A percentile compares a stretch with the other conserved stretches of the same genome.
phyloP scores from a whole-genome alignment of 2,888 invertebrate genomes.

The Drosophila cyrtoloma region DNA sequence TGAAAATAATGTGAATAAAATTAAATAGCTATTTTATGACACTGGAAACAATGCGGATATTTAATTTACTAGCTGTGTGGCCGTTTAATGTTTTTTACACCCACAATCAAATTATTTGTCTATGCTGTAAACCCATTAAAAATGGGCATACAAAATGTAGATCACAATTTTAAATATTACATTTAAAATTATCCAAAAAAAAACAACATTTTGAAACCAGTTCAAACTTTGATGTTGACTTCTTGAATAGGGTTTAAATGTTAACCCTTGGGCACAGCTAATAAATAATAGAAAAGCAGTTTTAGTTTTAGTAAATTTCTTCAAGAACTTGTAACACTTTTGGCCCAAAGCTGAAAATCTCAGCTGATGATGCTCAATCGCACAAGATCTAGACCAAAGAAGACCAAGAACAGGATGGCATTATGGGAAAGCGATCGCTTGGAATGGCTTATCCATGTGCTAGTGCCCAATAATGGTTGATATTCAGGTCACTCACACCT shows the following conservation, averaged over 20 bases:
- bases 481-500: conserved; percentile 72
- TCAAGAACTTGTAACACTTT: background rate
- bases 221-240: background rate
- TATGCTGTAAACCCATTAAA: background rate
- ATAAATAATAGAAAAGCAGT: background rate
- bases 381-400: conserved; percentile 1
- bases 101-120: background rate
- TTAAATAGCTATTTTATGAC: background rate
- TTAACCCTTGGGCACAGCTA: background rate
- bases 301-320: background rate
- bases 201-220: background rate
- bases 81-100: background rate
- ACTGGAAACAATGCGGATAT: background rate
- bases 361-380: conserved; percentile 22
- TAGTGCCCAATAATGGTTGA: conserved; percentile 36
- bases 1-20: background rate
- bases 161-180: background rate
- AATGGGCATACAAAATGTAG: background rate
- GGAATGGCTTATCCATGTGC: conserved; percentile 29
- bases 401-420: background rate
- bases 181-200: background rate
- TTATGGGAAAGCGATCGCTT: conserved; percentile 31
- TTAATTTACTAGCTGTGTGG: background rate
- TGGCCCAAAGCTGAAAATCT: background rate
- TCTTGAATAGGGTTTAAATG: background rate